Percentiles rank a stretch among this genome's conserved stretches.
Evolutionary conservation across 2,797 vertebrate species (phyloP).

Genomic region (Capromys pilorides): DNA sequence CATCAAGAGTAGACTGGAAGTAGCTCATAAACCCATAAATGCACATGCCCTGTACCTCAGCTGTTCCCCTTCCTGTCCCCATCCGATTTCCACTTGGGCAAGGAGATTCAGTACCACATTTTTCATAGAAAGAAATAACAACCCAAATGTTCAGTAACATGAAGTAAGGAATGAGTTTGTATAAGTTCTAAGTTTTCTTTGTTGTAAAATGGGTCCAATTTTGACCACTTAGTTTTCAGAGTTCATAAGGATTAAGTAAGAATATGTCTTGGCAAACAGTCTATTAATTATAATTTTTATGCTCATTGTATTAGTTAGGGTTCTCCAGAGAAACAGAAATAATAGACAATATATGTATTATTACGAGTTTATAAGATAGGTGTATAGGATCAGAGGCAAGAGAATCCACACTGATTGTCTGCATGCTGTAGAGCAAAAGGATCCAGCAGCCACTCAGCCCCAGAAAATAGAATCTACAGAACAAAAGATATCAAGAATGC

Average conservation of each 20-base stretch:
- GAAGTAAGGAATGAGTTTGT: not conserved
- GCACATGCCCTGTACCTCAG: not conserved
- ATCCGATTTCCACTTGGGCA: not conserved
- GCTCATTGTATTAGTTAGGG: not conserved
- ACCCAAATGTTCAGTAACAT: not conserved
- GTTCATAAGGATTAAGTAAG: slow-evolving; percentile 9
- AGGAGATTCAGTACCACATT: not conserved
- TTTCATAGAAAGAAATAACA: not conserved
- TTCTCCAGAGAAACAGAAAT: not conserved
- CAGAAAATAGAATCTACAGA: not conserved
- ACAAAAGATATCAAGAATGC: not conserved
- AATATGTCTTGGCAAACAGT: not conserved
- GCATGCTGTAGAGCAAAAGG: not conserved
- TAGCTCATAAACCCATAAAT: not conserved
- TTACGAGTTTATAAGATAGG: not conserved
- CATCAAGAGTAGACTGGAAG: not conserved
- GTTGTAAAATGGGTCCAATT: not conserved
- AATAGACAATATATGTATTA: not conserved
- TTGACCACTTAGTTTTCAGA: not conserved
- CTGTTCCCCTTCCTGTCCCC: not conserved
- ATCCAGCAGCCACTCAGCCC: not conserved
- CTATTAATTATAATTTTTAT: not conserved
- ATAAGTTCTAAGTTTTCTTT: not conserved
- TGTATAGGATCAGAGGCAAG: not conserved
- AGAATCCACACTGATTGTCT: not conserved